Evolutionary conservation across 2,113 vertebrate genomes (phyloP), one percentile per base, ranked within the genome.

Genomic region (Scomber scombrus): DNA sequence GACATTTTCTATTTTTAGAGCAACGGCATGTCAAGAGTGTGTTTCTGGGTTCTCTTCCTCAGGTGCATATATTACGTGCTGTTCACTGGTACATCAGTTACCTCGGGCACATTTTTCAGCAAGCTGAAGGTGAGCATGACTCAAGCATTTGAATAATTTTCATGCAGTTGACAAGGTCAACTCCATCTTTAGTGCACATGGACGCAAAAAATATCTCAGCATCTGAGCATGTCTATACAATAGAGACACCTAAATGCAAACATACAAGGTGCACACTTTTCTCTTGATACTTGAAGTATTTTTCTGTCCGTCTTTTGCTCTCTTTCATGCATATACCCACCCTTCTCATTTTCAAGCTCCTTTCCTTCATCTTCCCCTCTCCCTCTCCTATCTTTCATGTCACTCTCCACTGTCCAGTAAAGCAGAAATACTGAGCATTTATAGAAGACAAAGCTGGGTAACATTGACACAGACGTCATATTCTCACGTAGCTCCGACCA

Each of bases 1-100:
- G 83, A 61, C 65, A 85, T 49, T 46, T 68, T 87, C 77, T 91
- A 85, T 91, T 87, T 85, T 85, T 77, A 82, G 69, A 8, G 12
- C 4, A 51, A 11, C 51, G 19, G 19, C 71, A n/a, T 23, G 50
- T 78, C 55, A 73, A 29, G 74, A 49, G 14, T 61, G 62, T 84
- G 79, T 81, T 85, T 78, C 45, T 74, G 66, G 66, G 66, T 63
- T 80, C 58, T 71, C 40, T 12, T 80, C 31, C 78, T 79, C 77
- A 61, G 58, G 74, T 82, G 47, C 26, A 60, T 60, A 60, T 54
- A 31, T 75, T 58, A 13, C 9, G 58, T 60, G 71, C 57, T 66
- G 52, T 65, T 78, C 1, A 31, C 65, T 71, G 64, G 56, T 65
- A 83, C 84, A 77, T 64, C 21, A 51, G 26, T 69, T 77, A 78